Evolutionary conservation across 2,797 vertebrate genomes (phyloP).

Genomic region (Myioborus miniatus): DNA sequence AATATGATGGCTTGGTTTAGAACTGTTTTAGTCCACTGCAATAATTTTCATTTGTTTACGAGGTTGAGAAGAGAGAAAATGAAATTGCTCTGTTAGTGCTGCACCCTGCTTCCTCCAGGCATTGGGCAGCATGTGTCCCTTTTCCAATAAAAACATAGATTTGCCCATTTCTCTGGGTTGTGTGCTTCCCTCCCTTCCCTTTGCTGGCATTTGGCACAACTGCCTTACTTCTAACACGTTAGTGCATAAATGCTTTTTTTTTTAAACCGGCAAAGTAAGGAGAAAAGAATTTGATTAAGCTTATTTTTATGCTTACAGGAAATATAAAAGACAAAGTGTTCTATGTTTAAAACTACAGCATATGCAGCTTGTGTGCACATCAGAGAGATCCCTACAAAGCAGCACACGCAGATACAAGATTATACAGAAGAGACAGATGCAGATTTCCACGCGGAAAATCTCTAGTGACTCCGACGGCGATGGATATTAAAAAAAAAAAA

Average conservation of each 20-base stretch:
- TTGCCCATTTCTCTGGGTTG: background rate
- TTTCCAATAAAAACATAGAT: background rate
- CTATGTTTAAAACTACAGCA: constrained; percentile 22
- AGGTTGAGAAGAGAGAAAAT: background rate
- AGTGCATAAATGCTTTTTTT: background rate
- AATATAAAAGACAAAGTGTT: constrained; percentile 33
- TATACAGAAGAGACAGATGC: background rate
- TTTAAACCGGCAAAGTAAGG: background rate
- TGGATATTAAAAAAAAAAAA: background rate
- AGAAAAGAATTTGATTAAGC: constrained; percentile 39
- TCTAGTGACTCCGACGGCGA: background rate
- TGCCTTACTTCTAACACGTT: background rate
- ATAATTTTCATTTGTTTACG: background rate
- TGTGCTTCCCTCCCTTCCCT: background rate
- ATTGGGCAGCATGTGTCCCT: background rate
- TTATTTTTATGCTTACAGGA: constrained; percentile 36
- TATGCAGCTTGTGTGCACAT: constrained; percentile 12
- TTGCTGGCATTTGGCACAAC: background rate
- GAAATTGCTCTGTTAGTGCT: background rate
- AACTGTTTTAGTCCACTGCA: background rate
- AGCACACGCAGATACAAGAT: background rate
- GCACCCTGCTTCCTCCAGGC: background rate
- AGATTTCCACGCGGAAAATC: background rate
- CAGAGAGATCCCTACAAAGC: constrained; percentile 16
- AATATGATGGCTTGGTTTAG: background rate